Percentiles rank a stretch among this genome's conserved stretches.
These are phyloP conservation scores for Philaenus spumarius DNA, from an alignment of 1,140 invertebrate species.

Conservation along the genomic window DNA sequence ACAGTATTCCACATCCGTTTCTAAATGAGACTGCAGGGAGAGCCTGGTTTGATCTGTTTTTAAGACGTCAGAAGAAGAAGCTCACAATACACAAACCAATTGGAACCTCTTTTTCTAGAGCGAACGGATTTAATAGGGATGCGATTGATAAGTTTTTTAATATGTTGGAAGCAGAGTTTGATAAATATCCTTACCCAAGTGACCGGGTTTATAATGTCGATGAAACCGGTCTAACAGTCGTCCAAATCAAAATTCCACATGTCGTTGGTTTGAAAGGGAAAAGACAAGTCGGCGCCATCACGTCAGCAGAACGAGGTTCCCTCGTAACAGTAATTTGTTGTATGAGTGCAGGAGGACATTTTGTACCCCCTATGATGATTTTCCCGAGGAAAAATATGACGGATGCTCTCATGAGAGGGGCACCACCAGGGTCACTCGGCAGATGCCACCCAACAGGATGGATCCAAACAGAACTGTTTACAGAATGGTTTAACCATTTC, in stretches of 20 bases:
- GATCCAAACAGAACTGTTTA: constrained; percentile 26
- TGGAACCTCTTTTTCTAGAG: constrained; percentile 35
- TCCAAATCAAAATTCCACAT: constrained; percentile 21
- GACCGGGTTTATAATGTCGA: constrained; percentile 36
- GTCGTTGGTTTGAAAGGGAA: constrained; percentile 25
- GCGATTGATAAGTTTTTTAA: constrained; percentile 33
- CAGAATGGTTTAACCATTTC: constrained; percentile 31
- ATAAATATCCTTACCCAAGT: constrained; percentile 23
- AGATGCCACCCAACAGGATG: constrained; percentile 32
- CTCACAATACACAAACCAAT: constrained; percentile 34
- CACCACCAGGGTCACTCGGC: constrained; percentile 33
- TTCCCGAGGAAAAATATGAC: constrained; percentile 34
- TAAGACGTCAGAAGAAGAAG: constrained; percentile 19
- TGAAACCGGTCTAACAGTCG: constrained; percentile 18
- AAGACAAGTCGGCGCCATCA: constrained; percentile 30
- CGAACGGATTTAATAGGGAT: constrained; percentile 34
- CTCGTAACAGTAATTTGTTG: constrained; percentile 27
- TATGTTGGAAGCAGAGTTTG: constrained; percentile 22
- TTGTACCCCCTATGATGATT: constrained; percentile 36
- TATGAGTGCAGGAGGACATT: constrained; percentile 36
- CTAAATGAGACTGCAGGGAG: constrained; percentile 27
- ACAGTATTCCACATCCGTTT: constrained; percentile 24
- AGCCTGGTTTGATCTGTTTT: constrained; percentile 28
- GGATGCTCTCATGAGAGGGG: constrained; percentile 33
- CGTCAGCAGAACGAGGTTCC: constrained; percentile 31